phyloP scores from a whole-genome alignment of 2,797 vertebrate genomes.

The Balearica regulorum region DNA sequence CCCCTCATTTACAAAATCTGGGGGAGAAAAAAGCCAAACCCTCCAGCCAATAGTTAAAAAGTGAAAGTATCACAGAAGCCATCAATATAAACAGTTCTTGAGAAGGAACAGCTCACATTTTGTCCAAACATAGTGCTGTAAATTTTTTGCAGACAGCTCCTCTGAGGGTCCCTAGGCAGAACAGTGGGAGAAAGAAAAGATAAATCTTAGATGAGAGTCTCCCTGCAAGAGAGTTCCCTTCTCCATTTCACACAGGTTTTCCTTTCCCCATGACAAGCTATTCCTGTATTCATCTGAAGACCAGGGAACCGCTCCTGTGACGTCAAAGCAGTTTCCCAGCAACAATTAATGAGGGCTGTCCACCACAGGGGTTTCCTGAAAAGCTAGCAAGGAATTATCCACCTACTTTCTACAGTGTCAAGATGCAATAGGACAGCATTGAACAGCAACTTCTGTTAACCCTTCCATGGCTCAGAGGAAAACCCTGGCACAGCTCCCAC shows the following conservation, averaged over 20 bases:
- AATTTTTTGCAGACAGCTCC: not conserved
- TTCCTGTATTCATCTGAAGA: conserved; percentile 41
- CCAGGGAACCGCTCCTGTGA: conserved; percentile 74
- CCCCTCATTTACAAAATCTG: not conserved
- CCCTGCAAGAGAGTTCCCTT: not conserved
- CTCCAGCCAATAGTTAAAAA: not conserved
- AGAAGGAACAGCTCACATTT: not conserved
- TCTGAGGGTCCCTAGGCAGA: not conserved
- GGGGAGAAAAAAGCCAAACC: not conserved
- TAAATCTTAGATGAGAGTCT: not conserved
- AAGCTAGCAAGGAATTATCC: conserved; percentile 72
- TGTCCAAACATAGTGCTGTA: not conserved
- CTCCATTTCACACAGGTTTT: conserved; percentile 12
- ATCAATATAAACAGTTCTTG: not conserved
- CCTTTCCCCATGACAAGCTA: not conserved
- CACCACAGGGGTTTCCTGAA: conserved; percentile 83
- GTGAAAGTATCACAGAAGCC: not conserved
- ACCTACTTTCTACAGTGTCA: conserved; percentile 56
- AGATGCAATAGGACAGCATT: conserved; percentile 19
- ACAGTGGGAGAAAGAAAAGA: not conserved
- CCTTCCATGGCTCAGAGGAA: not conserved
- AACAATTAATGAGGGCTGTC: conserved; percentile 76
- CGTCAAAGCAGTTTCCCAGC: conserved; percentile 77
- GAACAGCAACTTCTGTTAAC: conserved; percentile 47
- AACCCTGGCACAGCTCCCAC: not conserved